Percentiles rank a stretch among this genome's conserved stretches.
These are phyloP conservation scores for Meloidogyne hapla DNA, from an alignment of 1,140 invertebrate species.

Conservation along the genomic window DNA sequence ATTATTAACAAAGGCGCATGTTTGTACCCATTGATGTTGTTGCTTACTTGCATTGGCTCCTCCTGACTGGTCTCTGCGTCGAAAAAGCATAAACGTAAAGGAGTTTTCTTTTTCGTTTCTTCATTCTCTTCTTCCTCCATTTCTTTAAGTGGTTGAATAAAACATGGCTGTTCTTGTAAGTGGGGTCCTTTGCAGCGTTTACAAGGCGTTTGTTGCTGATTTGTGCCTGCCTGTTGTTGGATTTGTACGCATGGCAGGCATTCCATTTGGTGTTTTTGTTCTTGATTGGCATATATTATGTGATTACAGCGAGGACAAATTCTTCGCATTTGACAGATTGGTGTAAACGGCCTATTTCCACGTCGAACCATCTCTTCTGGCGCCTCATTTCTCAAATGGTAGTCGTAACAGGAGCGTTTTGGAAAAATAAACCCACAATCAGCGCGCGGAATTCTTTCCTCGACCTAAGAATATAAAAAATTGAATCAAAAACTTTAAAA, in stretches of 20 bases:
- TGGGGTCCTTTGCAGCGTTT: not conserved
- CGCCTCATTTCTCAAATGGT: not conserved
- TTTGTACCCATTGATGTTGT: not conserved
- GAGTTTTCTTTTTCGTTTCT: not conserved
- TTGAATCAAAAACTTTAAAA: no score
- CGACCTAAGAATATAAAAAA: no score
- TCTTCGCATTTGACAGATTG: constrained; percentile 2
- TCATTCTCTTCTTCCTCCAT: not conserved
- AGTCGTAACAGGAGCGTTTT: not conserved
- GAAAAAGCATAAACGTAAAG: not conserved
- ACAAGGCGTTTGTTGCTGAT: not conserved
- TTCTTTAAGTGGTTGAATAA: not conserved
- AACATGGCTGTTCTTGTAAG: not conserved
- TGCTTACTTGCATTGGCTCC: not conserved
- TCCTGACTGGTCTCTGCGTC: not conserved
- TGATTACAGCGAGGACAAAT: constrained; percentile 1
- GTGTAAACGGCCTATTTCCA: not conserved
- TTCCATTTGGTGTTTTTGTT: not conserved
- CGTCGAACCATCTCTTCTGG: not conserved
- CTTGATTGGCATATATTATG: not conserved
- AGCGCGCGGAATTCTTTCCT: not conserved
- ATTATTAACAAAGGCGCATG: constrained; percentile 10
- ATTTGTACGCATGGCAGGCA: no score
- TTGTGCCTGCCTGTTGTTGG: no score
- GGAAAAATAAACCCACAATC: constrained; percentile 18